Percentiles rank a stretch among this genome's conserved stretches.
Conservation (phyloP, 2,888 invertebrate species). For the Urechis unicinctus region DNA sequence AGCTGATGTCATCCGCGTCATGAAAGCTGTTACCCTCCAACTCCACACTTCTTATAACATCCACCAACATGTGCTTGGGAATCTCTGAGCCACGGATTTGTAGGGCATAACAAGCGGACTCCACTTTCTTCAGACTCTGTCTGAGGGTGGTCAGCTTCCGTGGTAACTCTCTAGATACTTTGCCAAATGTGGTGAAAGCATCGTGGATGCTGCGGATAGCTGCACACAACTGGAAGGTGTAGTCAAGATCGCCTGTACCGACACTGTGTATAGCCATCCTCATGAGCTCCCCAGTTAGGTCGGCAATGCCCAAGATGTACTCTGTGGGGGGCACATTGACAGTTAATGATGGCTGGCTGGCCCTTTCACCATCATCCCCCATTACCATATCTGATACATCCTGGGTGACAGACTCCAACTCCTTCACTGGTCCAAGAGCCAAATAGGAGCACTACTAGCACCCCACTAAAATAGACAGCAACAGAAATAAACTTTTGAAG, state of each 20-base stretch:
- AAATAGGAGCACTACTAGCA: no score
- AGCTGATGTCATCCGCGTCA: no score
- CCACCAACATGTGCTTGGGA: constrained; percentile 50
- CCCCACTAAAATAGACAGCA: no score
- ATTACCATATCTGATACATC: no score
- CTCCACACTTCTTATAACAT: no score
- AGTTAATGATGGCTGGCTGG: no score
- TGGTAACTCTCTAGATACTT: constrained; percentile 60
- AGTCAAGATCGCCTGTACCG: constrained; percentile 61
- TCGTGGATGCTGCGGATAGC: constrained; percentile 60
- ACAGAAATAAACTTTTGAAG: no score
- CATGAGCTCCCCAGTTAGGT: constrained; percentile 87
- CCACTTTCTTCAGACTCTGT: constrained; percentile 75
- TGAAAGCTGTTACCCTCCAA: no score
- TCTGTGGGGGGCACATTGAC: constrained; percentile 51
- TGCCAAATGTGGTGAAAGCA: constrained; percentile 56
- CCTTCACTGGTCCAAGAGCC: no score
- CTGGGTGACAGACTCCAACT: no score
- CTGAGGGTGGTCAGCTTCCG: constrained; percentile 67
- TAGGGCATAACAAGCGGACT: constrained; percentile 74
- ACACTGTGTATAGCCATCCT: constrained; percentile 77
- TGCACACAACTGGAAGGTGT: constrained; percentile 61
- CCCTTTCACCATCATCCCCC: no score
- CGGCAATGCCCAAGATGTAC: constrained; percentile 73
- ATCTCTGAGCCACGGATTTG: constrained; percentile 75